Percentiles rank a stretch among this genome's conserved stretches.
Conservation (phyloP, 2,888 invertebrate genomes). For the Boloria selene region DNA sequence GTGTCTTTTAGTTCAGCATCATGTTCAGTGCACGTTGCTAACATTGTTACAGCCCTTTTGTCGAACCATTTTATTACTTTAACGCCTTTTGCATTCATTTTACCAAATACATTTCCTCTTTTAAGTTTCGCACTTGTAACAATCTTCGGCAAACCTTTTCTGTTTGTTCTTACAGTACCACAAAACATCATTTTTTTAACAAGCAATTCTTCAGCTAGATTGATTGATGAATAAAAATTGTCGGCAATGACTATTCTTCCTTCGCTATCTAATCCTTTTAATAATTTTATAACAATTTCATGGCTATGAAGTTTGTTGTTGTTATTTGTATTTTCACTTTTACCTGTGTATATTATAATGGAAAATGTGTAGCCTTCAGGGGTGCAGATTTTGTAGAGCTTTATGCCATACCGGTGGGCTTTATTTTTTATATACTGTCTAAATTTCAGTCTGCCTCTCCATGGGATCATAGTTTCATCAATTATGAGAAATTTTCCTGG, state of each 20-base stretch:
- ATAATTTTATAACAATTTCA: conserved; percentile 5
- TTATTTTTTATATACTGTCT: conserved; percentile 47
- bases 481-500: conserved; percentile 23
- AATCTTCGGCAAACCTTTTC: conserved; percentile 18
- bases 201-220: conserved; percentile 36
- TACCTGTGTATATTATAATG: conserved; percentile 32
- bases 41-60: too few species aligned
- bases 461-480: conserved; percentile 43
- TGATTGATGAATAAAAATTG: conserved; percentile 39
- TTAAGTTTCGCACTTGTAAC: conserved; percentile 10
- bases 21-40: too few species aligned
- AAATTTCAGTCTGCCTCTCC: conserved; percentile 47
- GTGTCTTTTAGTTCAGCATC: too few species aligned
- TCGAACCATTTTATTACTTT: conserved; percentile 14
- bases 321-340: too few species aligned
- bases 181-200: too few species aligned
- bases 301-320: not conserved
- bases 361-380: conserved; percentile 36
- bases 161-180: conserved; percentile 21
- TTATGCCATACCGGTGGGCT: conserved; percentile 47
- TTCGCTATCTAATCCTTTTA: conserved; percentile 30
- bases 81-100: conserved; percentile 22
- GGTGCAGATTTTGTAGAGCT: conserved; percentile 37
- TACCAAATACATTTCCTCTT: conserved; percentile 12
- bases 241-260: conserved; percentile 34